Conservation (phyloP, 2,797 vertebrate genomes). For the Nyctalus aviator region DNA sequence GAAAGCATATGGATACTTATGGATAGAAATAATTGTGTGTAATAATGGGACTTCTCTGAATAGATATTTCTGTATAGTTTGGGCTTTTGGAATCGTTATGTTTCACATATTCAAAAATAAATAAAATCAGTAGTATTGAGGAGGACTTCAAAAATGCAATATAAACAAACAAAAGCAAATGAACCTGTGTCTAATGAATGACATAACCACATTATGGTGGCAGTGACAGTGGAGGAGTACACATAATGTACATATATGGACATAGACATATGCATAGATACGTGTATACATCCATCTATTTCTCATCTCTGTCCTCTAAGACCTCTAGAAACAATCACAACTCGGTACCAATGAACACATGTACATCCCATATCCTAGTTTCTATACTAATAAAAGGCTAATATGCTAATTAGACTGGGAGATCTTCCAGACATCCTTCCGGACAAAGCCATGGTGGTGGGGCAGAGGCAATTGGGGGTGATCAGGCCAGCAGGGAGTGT, state of each 20-base stretch:
- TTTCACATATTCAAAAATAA: slow-evolving; percentile 31
- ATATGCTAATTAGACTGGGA: no score
- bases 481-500: no score
- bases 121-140: slow-evolving; percentile 11
- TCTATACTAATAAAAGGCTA: not conserved
- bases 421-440: no score
- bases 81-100: slow-evolving; percentile 18
- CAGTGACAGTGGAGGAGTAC: not conserved
- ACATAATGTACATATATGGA: not conserved
- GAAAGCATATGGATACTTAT: not conserved
- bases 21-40: not conserved
- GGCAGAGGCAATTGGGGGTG: no score
- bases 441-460: no score
- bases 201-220: not conserved
- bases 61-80: slow-evolving; percentile 9
- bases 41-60: not conserved
- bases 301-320: not conserved
- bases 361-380: not conserved
- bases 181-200: not conserved
- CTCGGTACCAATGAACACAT: not conserved
- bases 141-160: not conserved
- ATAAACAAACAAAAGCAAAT: not conserved
- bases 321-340: slow-evolving; percentile 2
- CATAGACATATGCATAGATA: not conserved
- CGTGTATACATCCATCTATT: not conserved